Conservation (phyloP, 2,113 vertebrate species). For the Caretta caretta region DNA sequence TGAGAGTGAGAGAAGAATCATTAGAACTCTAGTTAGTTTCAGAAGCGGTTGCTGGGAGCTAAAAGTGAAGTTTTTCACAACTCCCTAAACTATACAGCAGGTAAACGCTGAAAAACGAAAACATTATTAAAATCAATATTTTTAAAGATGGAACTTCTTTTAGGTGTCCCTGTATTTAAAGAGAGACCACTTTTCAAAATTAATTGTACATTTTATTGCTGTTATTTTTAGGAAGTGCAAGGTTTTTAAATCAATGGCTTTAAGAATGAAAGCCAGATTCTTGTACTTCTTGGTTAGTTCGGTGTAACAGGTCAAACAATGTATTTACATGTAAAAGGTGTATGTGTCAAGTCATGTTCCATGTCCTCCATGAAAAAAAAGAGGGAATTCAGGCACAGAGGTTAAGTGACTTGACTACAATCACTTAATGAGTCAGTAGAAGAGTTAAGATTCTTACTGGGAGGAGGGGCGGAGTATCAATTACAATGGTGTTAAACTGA, state of each 20-base stretch:
- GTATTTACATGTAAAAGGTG: background rate
- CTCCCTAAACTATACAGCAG: background rate
- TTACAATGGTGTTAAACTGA: background rate
- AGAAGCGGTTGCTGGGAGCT: background rate
- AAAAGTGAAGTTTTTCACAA: background rate
- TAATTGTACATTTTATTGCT: background rate
- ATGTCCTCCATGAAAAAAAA: background rate
- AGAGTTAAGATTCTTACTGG: background rate
- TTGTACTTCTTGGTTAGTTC: background rate
- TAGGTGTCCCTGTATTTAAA: background rate
- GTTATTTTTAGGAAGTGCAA: background rate
- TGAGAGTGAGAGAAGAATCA: background rate
- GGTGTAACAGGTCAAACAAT: background rate
- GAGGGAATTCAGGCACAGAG: background rate
- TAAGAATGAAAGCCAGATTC: background rate
- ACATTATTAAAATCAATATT: background rate
- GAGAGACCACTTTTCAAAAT: background rate
- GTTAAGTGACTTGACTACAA: background rate
- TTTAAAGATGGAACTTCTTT: background rate
- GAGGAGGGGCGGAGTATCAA: background rate
- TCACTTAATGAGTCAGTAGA: background rate
- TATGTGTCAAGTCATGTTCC: background rate
- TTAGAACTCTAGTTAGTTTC: background rate
- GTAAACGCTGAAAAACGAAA: background rate
- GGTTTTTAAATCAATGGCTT: too few species aligned